Base-by-base conservation (phyloP, 2,888 invertebrate genomes). In the Leptopilina myrica region DNA sequence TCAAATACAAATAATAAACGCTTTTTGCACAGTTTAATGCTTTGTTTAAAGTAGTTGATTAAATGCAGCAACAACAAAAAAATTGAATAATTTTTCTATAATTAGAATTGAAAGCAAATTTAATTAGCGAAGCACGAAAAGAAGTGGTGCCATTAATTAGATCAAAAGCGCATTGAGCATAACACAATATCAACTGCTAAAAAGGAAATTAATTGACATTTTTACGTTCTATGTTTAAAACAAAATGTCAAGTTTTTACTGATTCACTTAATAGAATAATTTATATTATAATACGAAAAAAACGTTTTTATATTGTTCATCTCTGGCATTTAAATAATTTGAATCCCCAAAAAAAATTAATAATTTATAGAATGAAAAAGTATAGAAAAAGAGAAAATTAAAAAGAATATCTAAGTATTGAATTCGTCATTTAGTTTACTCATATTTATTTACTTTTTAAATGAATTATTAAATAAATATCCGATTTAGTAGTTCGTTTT, bases 81-180 rank as follows among this genome's bases (percentile, higher is more conserved):
- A 73, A 56, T 8, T 56, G 73, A 33, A 73, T 73, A 56, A 56
- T 73, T 56, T 33, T 73, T 73, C 43, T 43, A 43, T n/a, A 0
- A 33, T n/a, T 26, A 33, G 14, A 53, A 69, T 11, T 69, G 8
- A 49, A 46, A 43, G 69, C 26, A 26, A 53, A 56, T 14, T 49
- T 69, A 69, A 69, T 69, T 69, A 69, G 53, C 26, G 8, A 53
- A 14, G 26, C 26, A 69, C 26, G 26, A 33, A 33, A 69, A 53
- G 69, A 69, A 69, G 12, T 53, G 53, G 6, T 26, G 53, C 53
- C 14, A 53, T 56, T 33, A 69, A 56, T 69, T 69, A 14, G 20
- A 69, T 26, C 14, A 69, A 33, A 14, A n/a, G 6, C 20, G 26
- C 12, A 8, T 12, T 20, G 14, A 49, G 14, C 14, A 8, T 11